These are phyloP conservation scores for Drosophila malerkotliana DNA, from an alignment of 1,140 invertebrate genomes.

Conservation along the genomic window DNA sequence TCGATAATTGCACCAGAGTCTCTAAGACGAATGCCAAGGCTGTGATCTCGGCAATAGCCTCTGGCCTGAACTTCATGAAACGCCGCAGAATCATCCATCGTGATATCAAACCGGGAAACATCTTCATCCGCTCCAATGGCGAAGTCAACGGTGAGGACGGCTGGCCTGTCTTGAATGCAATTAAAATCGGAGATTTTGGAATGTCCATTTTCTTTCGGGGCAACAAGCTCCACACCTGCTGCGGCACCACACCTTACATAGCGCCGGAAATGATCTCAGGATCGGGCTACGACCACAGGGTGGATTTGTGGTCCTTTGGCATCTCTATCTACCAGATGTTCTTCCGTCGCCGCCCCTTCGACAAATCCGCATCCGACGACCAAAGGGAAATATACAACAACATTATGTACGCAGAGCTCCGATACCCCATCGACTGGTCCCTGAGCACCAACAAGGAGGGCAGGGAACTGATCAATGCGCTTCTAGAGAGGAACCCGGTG, in stretches of 20 bases:
- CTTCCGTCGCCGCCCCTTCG: background rate
- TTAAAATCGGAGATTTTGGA: background rate
- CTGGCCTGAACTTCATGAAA: background rate
- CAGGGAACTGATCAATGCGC: background rate
- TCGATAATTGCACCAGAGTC: background rate
- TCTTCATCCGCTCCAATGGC: background rate
- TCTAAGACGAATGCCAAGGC: background rate
- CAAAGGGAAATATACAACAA: background rate
- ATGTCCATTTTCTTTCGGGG: background rate
- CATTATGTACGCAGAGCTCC: background rate
- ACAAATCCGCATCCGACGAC: no score
- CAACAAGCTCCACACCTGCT: background rate
- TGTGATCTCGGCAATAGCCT: background rate
- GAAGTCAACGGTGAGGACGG: background rate
- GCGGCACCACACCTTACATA: background rate
- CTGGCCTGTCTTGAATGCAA: background rate
- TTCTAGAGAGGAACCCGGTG: background rate
- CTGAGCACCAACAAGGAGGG: background rate
- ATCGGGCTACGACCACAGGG: background rate
- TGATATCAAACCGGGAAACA: background rate
- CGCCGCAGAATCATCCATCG: background rate
- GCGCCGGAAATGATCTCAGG: background rate
- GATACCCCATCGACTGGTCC: background rate
- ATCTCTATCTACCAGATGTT: background rate
- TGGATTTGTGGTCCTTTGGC: background rate